Base-by-base conservation (phyloP, 2,113 vertebrate genomes). In the Syngnathus floridae region DNA sequence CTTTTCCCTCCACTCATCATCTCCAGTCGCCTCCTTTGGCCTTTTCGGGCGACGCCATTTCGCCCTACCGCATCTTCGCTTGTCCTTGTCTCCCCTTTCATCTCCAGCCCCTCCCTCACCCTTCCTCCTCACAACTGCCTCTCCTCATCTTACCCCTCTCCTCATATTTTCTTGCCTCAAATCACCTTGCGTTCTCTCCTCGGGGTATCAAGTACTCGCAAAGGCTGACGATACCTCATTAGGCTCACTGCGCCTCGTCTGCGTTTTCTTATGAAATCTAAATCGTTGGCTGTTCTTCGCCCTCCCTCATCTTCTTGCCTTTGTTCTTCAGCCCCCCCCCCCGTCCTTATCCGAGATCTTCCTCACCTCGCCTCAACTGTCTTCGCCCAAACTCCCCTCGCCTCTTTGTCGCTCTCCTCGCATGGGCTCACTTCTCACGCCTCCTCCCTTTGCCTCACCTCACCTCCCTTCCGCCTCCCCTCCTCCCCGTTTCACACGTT, bases 391-490 rank as follows among this genome's bases (percentile, higher is more conserved):
- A 37, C 36, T 38, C 36, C 31, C 35, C 56, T 58, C 36, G 35
- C 35, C 35, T 58, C 56, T 58, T 58, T 58, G 10, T 64, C 31
- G 11, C 45, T 49, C 41, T 62, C 60, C 38, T 26, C n/a, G 13
- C 22, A 31, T 45, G 35, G 35, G 35, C 56, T 19, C 7, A 5
- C 58, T 60, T 40, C 37, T 40, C 58, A 40, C 54, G 54, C 54
- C 46, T 38, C 22, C 46, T 38, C 21, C 49, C n/a, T 41, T 70
- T 19, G 19, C 52, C 22, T 55, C 26, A 35, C 52, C 26, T 56
- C 22, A 13, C 22, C 52, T 54, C 52, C 52, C 21, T 55, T 13
- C 52, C 52, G 1, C 46, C 40, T 12, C 38, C 22, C 26, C 62
- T 64, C 45, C 52, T 4, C 17, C 14, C 16, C 43, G 13, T 16